Base-by-base conservation (phyloP, 1,140 invertebrate species). In the Nasonia giraulti region DNA sequence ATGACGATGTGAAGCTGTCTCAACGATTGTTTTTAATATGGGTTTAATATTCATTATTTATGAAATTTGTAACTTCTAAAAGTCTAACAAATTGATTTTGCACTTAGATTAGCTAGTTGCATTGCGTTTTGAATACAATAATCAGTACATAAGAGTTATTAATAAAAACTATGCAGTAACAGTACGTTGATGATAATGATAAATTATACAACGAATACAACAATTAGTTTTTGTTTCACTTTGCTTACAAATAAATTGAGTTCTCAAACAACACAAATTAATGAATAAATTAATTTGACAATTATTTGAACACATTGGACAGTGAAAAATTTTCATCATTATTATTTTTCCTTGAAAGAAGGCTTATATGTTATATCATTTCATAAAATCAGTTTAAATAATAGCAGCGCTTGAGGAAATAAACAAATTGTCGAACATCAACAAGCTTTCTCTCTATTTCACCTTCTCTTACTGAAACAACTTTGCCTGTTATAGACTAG, bases 271-370 rank as follows among this genome's bases (percentile, higher is more conserved):
- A 62, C 2, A 62, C 17, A 62, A 62, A 2, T 62, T n/a, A 62
- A 62, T 62, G 20, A 62, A 62, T 2, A 66, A 31, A 31, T 33
- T 33, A 27, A 27, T 27, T 27, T 3, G 62, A 12, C 27, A 71
- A 71, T 33, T 71, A 71, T 71, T 71, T 80, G 62, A 80, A 80
- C 66, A 68, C 66, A 69, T 80, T 12, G 31, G n/a, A 80, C 77
- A 80, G 62, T 68, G 33, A 80, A 1, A 1, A 44, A 14, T 44
- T 55, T 50, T 50, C 12, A n/a, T 55, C 12, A n/a, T 55, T 20
- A 62, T 62, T 62, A 62, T 62, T 20, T 62, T 62, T n/a, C 6
- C 0, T 62, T n/a, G 55, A 62, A 62, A 62, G 17, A 17, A 62
- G 5, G 20, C 17, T 62, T 62, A 62, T n/a, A 7, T 3, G 55